Conservation (phyloP, 1,140 invertebrate species). For the Achatina immaculata region DNA sequence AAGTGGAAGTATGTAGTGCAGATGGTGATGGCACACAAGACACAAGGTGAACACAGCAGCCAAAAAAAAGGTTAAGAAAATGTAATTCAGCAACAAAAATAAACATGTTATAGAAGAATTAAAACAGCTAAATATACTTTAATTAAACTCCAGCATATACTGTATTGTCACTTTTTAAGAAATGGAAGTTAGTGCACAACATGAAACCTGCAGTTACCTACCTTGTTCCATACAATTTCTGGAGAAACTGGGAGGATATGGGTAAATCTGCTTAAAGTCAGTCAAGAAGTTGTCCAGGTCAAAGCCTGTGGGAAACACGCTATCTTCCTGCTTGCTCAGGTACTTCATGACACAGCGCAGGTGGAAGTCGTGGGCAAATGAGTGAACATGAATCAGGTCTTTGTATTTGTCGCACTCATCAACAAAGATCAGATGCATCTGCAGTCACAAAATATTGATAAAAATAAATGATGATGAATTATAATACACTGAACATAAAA, state of each 20-base stretch:
- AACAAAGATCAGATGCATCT: conserved; percentile 81
- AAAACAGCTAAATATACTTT: no score
- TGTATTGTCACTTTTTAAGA: no score
- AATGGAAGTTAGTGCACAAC: no score
- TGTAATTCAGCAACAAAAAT: no score
- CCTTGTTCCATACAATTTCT: conserved; percentile 83
- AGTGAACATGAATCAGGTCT: conserved; percentile 83
- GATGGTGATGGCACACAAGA: no score
- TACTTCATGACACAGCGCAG: conserved; percentile 82
- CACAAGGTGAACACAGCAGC: no score
- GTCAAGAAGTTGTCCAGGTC: conserved; percentile 84
- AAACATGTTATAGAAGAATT: no score
- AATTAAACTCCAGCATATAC: no score
- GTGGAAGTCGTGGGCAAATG: conserved; percentile 91
- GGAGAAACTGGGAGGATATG: conserved; percentile 85
- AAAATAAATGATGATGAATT: no score
- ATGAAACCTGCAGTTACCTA: conserved; percentile 62
- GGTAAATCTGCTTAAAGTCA: conserved; percentile 88
- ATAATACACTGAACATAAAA: no score
- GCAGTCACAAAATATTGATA: conserved; percentile 41
- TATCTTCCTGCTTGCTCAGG: conserved; percentile 76
- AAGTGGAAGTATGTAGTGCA: no score
- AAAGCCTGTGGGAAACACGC: conserved; percentile 78
- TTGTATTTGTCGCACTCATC: conserved; percentile 85
- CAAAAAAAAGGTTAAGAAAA: no score